phyloP scores from a whole-genome alignment of 2,888 invertebrate genomes.

The Tenthredo amoena region DNA sequence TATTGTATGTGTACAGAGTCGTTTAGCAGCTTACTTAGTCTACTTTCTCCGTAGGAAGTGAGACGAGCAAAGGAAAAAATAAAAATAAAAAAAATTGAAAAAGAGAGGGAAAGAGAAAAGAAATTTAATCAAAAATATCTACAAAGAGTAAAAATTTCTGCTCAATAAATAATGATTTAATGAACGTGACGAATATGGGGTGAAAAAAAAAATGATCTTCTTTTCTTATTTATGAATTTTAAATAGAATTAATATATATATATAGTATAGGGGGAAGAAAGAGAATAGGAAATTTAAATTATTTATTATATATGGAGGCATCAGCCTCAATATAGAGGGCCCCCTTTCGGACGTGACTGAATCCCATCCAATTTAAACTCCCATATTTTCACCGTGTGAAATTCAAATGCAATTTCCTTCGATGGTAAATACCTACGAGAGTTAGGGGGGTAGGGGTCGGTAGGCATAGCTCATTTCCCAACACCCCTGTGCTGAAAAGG shows the following conservation, averaged over 20 bases:
- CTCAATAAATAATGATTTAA: too few species aligned
- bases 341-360: background rate
- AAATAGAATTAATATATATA: too few species aligned
- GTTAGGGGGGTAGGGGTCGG: background rate
- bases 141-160: too few species aligned
- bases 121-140: background rate
- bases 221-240: too few species aligned
- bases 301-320: background rate
- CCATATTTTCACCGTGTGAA: conserved; percentile 2
- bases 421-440: background rate
- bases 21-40: too few species aligned
- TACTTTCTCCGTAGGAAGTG: too few species aligned
- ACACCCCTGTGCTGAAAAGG: background rate
- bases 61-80: background rate
- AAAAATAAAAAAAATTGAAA: background rate
- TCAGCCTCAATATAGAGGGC: background rate
- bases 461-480: background rate
- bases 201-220: too few species aligned
- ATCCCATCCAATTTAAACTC: background rate
- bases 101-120: background rate
- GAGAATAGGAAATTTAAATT: background rate
- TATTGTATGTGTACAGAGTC: too few species aligned
- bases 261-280: background rate
- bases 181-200: too few species aligned
- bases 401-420: conserved; percentile 41